These are phyloP conservation scores for Euborellia annulipes DNA, from an alignment of 1,140 invertebrate genomes.

Conservation along the genomic window DNA sequence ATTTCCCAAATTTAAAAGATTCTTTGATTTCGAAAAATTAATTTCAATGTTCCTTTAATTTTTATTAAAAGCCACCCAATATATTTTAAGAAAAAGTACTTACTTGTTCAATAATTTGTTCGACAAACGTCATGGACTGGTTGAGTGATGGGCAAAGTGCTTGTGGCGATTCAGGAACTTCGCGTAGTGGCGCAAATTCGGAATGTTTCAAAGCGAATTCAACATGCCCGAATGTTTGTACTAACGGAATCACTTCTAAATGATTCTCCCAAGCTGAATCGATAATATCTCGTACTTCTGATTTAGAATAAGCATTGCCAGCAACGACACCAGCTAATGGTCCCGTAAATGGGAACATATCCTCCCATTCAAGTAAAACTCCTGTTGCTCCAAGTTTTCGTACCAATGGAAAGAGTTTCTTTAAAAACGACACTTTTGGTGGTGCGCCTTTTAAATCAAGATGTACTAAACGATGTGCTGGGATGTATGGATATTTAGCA, in stretches of 20 bases:
- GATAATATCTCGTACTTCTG: slow-evolving; percentile 48
- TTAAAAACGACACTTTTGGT: slow-evolving; percentile 47
- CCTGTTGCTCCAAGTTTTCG: slow-evolving; percentile 67
- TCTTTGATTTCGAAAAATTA: no score
- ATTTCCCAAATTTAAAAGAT: no score
- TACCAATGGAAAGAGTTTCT: slow-evolving; percentile 37
- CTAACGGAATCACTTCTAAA: slow-evolving; percentile 74
- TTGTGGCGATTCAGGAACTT: slow-evolving; percentile 57
- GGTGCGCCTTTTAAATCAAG: slow-evolving; percentile 64
- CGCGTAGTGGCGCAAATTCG: slow-evolving; percentile 58
- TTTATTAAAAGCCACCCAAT: no score
- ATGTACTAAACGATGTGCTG: slow-evolving; percentile 39
- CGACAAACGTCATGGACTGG: slow-evolving; percentile 51
- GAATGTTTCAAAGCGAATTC: slow-evolving; percentile 77
- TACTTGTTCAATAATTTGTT: slow-evolving; percentile 70
- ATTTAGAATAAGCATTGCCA: slow-evolving; percentile 55
- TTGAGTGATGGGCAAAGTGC: slow-evolving; percentile 67
- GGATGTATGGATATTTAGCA: slow-evolving; percentile 16
- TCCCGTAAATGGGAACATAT: slow-evolving; percentile 87
- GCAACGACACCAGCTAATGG: slow-evolving; percentile 45
- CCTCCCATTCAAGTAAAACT: slow-evolving; percentile 88
- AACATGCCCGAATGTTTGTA: slow-evolving; percentile 92
- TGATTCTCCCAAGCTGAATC: slow-evolving; percentile 42
- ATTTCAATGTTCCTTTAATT: no score
- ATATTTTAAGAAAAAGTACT: no score